phyloP scores from a whole-genome alignment of 2,888 invertebrate genomes.

The Pheosia gnoma region DNA sequence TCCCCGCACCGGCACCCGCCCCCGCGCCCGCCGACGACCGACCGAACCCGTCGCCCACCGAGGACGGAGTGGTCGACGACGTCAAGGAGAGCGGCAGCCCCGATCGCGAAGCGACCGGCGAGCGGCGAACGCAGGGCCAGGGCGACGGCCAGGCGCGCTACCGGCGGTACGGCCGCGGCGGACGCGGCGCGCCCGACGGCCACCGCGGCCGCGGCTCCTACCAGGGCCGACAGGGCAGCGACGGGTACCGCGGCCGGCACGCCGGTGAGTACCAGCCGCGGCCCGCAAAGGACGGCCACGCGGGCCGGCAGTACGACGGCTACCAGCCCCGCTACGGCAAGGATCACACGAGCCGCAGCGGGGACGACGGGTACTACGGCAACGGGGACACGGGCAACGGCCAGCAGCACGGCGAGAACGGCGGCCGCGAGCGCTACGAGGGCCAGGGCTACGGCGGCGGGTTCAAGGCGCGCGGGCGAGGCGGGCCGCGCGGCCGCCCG shows the following conservation, averaged over 20 bases:
- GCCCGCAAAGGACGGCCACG: slow-evolving; percentile 65
- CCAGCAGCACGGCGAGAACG: slow-evolving; percentile 77
- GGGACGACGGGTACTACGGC: slow-evolving; percentile 68
- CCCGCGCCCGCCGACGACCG: slow-evolving; percentile 45
- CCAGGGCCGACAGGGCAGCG: slow-evolving; percentile 59
- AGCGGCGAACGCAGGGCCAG: slow-evolving; percentile 69
- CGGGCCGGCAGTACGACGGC: slow-evolving; percentile 64
- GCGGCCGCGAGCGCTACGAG: slow-evolving; percentile 78
- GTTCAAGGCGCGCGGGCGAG: slow-evolving; percentile 82
- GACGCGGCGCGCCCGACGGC: slow-evolving; percentile 72
- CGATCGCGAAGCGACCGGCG: slow-evolving; percentile 62
- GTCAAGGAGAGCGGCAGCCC: slow-evolving; percentile 67
- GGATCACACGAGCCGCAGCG: slow-evolving; percentile 60
- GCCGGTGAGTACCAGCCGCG: slow-evolving; percentile 63
- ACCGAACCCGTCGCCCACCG: slow-evolving; percentile 44
- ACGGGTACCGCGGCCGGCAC: slow-evolving; percentile 63
- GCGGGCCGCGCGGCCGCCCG: slow-evolving; percentile 65
- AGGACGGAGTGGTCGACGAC: slow-evolving; percentile 60
- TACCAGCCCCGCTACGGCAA: slow-evolving; percentile 67
- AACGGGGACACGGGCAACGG: slow-evolving; percentile 72
- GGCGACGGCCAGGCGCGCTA: slow-evolving; percentile 72
- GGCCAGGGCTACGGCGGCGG: slow-evolving; percentile 82
- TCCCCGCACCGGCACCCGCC: slow-evolving; percentile 25
- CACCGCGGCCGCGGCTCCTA: slow-evolving; percentile 71
- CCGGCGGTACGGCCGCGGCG: slow-evolving; percentile 66